Percentiles rank a stretch among this genome's conserved stretches.
Conservation (phyloP, 2,113 vertebrate species). For the Leuciscus idus region DNA sequence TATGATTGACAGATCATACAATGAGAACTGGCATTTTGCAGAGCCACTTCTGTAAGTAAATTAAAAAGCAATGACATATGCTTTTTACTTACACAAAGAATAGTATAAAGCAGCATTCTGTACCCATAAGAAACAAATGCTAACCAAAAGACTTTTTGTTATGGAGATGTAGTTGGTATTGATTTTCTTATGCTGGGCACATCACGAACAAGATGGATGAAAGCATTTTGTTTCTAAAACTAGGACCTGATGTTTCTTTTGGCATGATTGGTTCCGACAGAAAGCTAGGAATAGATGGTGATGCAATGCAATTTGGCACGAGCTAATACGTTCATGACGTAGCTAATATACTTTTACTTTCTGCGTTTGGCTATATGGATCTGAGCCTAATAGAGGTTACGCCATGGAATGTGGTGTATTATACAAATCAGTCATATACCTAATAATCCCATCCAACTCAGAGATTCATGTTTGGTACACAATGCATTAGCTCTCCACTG, state of each 20-base stretch:
- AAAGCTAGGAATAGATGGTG: slow-evolving; percentile 59
- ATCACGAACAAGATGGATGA: slow-evolving; percentile 65
- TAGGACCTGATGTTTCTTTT: slow-evolving; percentile 62
- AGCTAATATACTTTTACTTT: slow-evolving; percentile 46
- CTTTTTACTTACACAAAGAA: slow-evolving; percentile 33
- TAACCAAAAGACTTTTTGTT: slow-evolving; percentile 58
- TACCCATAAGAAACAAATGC: slow-evolving; percentile 25
- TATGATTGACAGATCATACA: too few species aligned
- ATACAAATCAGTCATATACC: slow-evolving; percentile 38
- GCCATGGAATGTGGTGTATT: slow-evolving; percentile 32
- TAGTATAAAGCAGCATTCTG: slow-evolving; percentile 33
- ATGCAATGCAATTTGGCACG: slow-evolving; percentile 50
- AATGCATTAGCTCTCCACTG: slow-evolving; percentile 7
- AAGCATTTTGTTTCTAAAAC: slow-evolving; percentile 66
- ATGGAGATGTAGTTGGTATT: slow-evolving; percentile 65
- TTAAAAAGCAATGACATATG: slow-evolving; percentile 19
- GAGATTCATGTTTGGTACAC: not conserved
- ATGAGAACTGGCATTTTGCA: not conserved
- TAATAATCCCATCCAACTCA: not conserved
- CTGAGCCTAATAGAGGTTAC: slow-evolving; percentile 31
- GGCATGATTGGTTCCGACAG: slow-evolving; percentile 70
- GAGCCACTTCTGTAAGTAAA: not conserved
- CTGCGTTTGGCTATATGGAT: slow-evolving; percentile 39
- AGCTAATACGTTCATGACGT: slow-evolving; percentile 16
- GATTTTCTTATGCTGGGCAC: slow-evolving; percentile 62